Evolutionary conservation across 1,140 invertebrate genomes (phyloP).

Genomic region (Colletes latitarsis): DNA sequence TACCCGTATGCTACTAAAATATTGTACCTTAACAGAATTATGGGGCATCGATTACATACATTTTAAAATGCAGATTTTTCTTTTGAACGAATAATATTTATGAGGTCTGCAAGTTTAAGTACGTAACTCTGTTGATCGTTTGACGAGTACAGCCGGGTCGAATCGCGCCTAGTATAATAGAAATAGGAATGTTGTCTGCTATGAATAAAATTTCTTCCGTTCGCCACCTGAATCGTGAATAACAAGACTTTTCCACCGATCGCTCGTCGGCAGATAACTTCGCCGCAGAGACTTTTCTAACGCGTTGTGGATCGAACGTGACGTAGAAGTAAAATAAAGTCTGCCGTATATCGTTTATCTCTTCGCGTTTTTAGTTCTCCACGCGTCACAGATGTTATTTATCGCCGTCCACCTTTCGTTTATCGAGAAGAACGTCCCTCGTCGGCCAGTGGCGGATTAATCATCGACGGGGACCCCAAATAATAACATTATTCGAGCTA

Average conservation of each 20-base stretch:
- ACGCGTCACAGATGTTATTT: slow-evolving; percentile 38
- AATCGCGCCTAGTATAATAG: too few species aligned
- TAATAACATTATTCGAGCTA: too few species aligned
- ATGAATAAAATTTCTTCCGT: background rate
- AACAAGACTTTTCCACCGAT: background rate
- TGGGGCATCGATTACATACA: too few species aligned
- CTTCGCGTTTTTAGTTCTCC: slow-evolving; percentile 33
- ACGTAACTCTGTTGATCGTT: too few species aligned
- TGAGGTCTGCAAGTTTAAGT: too few species aligned
- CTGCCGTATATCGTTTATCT: slow-evolving; percentile 45
- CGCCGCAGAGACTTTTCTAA: background rate
- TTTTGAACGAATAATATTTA: too few species aligned
- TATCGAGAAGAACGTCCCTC: slow-evolving; percentile 35
- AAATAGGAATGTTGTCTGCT: too few species aligned
- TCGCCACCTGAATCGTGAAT: background rate
- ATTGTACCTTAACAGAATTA: too few species aligned
- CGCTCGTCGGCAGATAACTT: slow-evolving; percentile 7
- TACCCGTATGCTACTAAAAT: too few species aligned
- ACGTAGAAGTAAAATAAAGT: slow-evolving; percentile 44
- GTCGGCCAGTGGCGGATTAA: background rate
- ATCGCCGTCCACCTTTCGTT: slow-evolving; percentile 40
- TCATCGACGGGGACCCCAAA: too few species aligned
- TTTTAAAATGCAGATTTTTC: too few species aligned
- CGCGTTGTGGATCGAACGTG: slow-evolving; percentile 31
- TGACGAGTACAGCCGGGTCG: too few species aligned